Conservation (phyloP, 2,113 vertebrate species). For the Nycticebus coucang region DNA sequence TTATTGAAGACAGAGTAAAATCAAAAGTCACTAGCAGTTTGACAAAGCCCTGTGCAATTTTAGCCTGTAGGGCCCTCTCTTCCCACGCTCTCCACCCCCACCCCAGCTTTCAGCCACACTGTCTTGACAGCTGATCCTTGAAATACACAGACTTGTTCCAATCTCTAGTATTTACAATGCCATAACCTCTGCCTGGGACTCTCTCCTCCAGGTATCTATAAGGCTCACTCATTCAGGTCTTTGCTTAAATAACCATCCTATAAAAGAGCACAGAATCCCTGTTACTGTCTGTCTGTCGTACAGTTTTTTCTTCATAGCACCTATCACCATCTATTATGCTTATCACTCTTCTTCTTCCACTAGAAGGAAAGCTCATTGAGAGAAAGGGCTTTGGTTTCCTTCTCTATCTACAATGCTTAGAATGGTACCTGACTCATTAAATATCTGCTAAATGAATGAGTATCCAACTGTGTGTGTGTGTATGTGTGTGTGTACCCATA, state of each 20-base stretch:
- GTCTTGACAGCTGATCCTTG: neutral
- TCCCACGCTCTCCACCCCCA: neutral
- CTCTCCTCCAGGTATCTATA: neutral
- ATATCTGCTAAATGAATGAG: neutral
- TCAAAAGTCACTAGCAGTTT: neutral
- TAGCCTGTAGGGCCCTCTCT: neutral
- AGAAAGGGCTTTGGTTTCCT: neutral
- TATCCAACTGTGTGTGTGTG: neutral
- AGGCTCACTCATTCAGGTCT: neutral
- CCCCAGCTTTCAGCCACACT: neutral
- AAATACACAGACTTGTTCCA: neutral
- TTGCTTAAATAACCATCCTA: neutral
- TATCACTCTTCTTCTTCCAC: neutral
- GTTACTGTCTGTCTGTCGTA: neutral
- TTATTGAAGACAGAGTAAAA: constrained; percentile 23
- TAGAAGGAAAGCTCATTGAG: neutral
- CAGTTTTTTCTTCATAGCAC: neutral
- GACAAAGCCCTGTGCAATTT: neutral
- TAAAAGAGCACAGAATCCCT: neutral
- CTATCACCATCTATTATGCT: neutral
- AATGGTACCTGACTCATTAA: neutral
- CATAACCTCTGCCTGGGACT: neutral
- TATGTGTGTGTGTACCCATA: neutral
- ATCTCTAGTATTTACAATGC: neutral
- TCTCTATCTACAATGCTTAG: neutral